A percentile compares a stretch with the other conserved stretches of the same genome.
These are phyloP conservation scores for Myotis pilosus DNA, from an alignment of 2,797 vertebrate species.

Conservation along the genomic window DNA sequence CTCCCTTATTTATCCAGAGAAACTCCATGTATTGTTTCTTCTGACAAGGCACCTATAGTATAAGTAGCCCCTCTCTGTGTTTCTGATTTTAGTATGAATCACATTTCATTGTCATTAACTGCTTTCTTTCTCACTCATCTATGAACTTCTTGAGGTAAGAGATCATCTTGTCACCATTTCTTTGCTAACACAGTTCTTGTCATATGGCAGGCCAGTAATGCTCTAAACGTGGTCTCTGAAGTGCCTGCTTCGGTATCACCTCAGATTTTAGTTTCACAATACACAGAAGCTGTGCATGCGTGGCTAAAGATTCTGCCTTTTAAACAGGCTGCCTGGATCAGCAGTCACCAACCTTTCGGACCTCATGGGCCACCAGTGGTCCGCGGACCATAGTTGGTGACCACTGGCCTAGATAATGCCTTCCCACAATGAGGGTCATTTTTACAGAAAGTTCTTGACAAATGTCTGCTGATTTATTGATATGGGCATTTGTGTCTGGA, in stretches of 20 bases:
- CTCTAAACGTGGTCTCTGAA: background rate
- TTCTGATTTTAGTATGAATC: background rate
- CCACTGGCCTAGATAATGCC: background rate
- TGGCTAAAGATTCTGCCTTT: background rate
- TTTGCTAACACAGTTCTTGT: background rate
- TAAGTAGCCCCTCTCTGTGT: background rate
- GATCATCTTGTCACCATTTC: background rate
- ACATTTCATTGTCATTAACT: background rate
- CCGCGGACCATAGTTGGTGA: too few species aligned
- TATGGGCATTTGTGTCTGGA: background rate
- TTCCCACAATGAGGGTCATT: background rate
- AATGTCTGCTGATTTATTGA: slow-evolving; percentile 19
- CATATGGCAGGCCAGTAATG: accelerated
- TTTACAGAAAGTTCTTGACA: background rate
- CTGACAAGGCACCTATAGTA: background rate
- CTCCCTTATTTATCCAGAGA: background rate
- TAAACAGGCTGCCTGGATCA: background rate
- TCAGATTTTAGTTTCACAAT: background rate
- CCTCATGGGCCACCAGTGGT: too few species aligned
- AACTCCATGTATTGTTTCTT: background rate
- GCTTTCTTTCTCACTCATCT: background rate
- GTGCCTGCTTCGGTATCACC: background rate
- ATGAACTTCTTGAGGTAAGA: background rate
- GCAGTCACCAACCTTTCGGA: too few species aligned
- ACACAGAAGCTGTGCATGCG: background rate